Base-by-base conservation (phyloP, 2,888 invertebrate species). In the Habroteleia sp. region DNA sequence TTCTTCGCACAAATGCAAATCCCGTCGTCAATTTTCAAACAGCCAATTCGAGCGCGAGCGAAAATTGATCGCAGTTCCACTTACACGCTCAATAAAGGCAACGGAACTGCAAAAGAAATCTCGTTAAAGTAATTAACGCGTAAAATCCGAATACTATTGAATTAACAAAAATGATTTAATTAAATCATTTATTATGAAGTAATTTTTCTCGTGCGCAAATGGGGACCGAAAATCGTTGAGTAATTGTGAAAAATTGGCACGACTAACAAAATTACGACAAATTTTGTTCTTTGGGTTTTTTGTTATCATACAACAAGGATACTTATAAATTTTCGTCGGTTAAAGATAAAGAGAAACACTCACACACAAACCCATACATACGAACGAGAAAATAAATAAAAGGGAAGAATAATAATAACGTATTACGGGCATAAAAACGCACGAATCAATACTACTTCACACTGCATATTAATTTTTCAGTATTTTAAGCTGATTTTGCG, bases 381-480 rank as follows among this genome's bases (percentile, higher is more conserved):
- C n/a, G n/a, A n/a, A n/a, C n/a, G n/a, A n/a, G n/a, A n/a, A n/a
- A n/a, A n/a, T n/a, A n/a, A n/a, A n/a, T n/a, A n/a, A n/a, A n/a
- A n/a, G n/a, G n/a, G n/a, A n/a, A n/a, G n/a, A n/a, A n/a, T n/a
- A n/a, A n/a, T n/a, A n/a, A n/a, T n/a, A n/a, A n/a, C n/a, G n/a
- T n/a, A n/a, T n/a, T n/a, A n/a, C n/a, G n/a, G n/a, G n/a, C n/a
- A n/a, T n/a, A n/a, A n/a, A 37, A 25, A 48, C 39, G 27, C 31
- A 44, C 27, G 41, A 48, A 66, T 66, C 66, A 66, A 66, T 66
- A 66, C 16, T 39, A 42, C n/a, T 5, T 37, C 27, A 29, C 46
- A 39, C 48, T 56, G 46, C 39, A 56, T 66, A 66, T 66, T 56
- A 46, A 56, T 66, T 56, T 63, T 52, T 16, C 50, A 54, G 39